A percentile compares a stretch with the other conserved stretches of the same genome.
Conservation (phyloP, 2,113 vertebrate species). For the Cacatua alba region DNA sequence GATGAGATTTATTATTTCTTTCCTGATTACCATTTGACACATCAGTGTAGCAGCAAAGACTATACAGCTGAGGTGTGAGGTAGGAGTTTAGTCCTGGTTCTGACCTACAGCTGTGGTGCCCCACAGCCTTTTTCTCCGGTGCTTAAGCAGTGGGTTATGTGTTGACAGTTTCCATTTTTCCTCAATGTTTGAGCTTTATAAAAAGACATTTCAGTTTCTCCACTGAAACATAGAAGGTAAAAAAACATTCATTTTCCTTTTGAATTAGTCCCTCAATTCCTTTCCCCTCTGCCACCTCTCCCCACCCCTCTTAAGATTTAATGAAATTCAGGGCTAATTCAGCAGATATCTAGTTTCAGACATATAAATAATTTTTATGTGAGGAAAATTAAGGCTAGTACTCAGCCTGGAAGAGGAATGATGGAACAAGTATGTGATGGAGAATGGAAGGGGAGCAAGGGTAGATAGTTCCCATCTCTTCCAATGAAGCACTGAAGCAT, state of each 20-base stretch:
- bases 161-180: neutral
- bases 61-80: neutral
- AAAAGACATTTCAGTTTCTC: neutral
- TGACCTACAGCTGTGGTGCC: neutral
- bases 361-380: neutral
- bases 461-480: neutral
- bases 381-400: neutral
- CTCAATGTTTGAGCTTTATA: neutral
- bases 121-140: neutral
- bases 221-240: neutral
- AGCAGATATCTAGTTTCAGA: neutral
- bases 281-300: no score
- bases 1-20: neutral
- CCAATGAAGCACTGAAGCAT: neutral
- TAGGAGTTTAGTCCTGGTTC: neutral
- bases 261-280: rapidly evolving
- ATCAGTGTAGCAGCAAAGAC: neutral
- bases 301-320: neutral
- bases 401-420: neutral
- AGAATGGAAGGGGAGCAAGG: neutral
- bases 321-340: neutral
- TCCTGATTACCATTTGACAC: neutral
- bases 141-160: neutral
- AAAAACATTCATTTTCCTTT: neutral
- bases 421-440: neutral